Conservation (phyloP, 2,113 vertebrate species). For the Strix aluco region DNA sequence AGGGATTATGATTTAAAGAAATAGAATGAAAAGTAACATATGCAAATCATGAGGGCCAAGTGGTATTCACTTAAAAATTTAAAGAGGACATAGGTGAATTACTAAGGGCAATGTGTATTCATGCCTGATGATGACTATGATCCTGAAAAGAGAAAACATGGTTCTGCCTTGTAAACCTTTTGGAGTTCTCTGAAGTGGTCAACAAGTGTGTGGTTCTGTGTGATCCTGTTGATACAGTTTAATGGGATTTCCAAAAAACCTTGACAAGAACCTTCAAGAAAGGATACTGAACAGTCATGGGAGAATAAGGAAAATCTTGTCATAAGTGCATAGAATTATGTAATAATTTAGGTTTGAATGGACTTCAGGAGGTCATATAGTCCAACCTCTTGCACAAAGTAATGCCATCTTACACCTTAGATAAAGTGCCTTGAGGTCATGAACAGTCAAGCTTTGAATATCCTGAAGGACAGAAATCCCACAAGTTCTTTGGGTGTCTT, state of each 20-base stretch:
- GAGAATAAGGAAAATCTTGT: neutral
- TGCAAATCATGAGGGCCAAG: neutral
- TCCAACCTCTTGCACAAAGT: neutral
- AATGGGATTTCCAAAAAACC: neutral
- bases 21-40: neutral
- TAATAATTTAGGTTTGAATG: neutral
- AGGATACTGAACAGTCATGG: neutral
- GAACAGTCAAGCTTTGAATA: neutral
- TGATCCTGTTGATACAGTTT: neutral
- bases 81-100: neutral
- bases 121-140: neutral
- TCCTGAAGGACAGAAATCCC: neutral
- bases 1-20: neutral
- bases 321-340: neutral
- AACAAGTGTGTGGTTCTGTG: neutral
- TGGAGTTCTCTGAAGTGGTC: neutral
- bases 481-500: neutral
- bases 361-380: neutral
- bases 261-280: neutral
- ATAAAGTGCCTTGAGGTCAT: neutral
- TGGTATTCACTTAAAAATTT: neutral
- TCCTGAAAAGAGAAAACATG: neutral
- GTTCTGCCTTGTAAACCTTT: neutral
- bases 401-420: neutral
- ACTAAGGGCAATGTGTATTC: neutral